These are phyloP conservation scores for Protobothrops mucrosquamatus DNA, from an alignment of 2,113 vertebrate genomes.

Conservation along the genomic window DNA sequence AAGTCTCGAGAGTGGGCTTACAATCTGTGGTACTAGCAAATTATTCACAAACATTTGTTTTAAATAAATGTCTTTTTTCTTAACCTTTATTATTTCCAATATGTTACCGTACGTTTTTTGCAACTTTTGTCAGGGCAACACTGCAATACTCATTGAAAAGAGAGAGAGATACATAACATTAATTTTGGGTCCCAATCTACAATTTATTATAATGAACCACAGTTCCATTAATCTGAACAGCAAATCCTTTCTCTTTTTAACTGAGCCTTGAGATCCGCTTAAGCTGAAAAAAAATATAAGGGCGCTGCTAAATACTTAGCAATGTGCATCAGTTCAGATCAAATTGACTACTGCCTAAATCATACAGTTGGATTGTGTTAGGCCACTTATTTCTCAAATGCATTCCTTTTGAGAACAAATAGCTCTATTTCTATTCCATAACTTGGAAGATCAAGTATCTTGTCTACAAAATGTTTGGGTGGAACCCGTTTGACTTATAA, in stretches of 20 bases:
- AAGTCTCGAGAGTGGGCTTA: neutral
- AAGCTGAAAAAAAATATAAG: slow-evolving; percentile 8
- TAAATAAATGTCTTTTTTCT: neutral
- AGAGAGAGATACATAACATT: neutral
- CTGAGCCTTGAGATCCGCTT: neutral
- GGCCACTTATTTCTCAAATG: slow-evolving; percentile 20
- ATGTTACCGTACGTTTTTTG: neutral
- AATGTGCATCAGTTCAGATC: neutral
- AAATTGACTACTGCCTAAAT: slow-evolving; percentile 3
- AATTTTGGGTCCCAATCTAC: neutral
- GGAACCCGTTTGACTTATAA: slow-evolving; percentile 31
- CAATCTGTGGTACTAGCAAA: neutral
- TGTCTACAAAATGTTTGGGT: slow-evolving; percentile 12
- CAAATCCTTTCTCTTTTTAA: neutral
- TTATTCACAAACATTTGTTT: neutral
- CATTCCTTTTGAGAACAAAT: slow-evolving; percentile 31
- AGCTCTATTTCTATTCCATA: slow-evolving; percentile 29
- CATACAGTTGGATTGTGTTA: slow-evolving; percentile 43
- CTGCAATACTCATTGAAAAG: neutral
- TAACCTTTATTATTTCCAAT: neutral
- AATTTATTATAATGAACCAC: neutral
- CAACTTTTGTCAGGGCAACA: neutral
- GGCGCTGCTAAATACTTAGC: neutral
- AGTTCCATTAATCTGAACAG: neutral
- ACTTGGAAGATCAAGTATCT: slow-evolving; percentile 46